A percentile compares a stretch with the other conserved stretches of the same genome.
phyloP scores from a whole-genome alignment of 2,888 invertebrate genomes.

The Ceramica pisi region DNA sequence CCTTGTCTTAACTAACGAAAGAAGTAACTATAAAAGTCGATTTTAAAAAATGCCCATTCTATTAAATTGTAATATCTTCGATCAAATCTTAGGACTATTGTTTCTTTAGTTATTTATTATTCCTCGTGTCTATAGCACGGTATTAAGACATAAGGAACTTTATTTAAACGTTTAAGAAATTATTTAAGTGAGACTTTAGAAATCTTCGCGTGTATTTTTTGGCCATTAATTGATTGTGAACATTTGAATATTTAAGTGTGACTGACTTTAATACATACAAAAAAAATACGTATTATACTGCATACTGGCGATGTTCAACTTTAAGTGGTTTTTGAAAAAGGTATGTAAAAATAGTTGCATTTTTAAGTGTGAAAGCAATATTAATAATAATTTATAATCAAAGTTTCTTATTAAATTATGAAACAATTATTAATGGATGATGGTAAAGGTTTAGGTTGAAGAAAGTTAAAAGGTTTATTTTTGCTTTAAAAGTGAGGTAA shows the following conservation, averaged over 20 bases:
- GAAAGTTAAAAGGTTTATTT: neutral
- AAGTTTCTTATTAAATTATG: no score
- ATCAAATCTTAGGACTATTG: constrained; percentile 26
- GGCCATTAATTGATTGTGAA: no score
- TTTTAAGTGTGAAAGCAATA: no score
- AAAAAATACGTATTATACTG: neutral
- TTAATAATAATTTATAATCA: no score
- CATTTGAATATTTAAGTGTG: neutral
- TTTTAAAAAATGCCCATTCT: constrained; percentile 35
- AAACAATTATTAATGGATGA: no score
- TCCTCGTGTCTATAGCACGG: neutral
- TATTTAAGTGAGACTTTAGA: neutral
- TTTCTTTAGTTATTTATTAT: constrained; percentile 29
- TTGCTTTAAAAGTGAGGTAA: neutral
- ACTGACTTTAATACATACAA: neutral
- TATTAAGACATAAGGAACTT: neutral
- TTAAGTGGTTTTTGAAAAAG: constrained; percentile 30
- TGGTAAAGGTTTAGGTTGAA: neutral
- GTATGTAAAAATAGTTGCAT: neutral
- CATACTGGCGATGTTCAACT: constrained; percentile 15
- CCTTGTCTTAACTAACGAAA: neutral
- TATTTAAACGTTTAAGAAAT: neutral
- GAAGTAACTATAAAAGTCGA: neutral
- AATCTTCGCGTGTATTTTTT: neutral
- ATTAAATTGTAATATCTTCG: constrained; percentile 4